Evolutionary conservation across 2,888 invertebrate species (phyloP), one percentile per base, ranked within the genome.

Genomic region (Hirtodrosophila duncani): DNA sequence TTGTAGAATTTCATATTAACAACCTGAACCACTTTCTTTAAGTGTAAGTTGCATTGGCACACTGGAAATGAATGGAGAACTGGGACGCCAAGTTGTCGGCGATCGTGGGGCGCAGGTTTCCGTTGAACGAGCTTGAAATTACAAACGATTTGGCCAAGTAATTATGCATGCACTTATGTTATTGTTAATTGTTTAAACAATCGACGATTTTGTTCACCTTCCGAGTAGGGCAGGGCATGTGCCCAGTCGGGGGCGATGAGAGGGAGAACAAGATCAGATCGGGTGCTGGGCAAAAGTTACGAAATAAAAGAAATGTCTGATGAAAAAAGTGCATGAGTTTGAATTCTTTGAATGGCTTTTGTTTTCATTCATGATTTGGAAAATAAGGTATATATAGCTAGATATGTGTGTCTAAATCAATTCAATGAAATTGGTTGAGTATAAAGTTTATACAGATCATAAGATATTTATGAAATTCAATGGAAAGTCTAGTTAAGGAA

Each of bases 151-250:
- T 43, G 34, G 48, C 20, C 10, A 27, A 33, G 56, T 56, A 56
- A 56, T 56, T 56, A 57, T 55, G 56, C 56, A 57, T 66, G 49
- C 77, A 72, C 55, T 77, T 69, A 72, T 72, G 72, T 77, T 72
- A 72, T 69, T 77, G 67, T 77, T 72, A 68, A 77, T 72, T 75
- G 72, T 72, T 72, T 72, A 72, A 72, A 77, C 77, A 72, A 72
- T 69, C 31, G 50, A 56, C 58, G n/a, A n/a, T n/a, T n/a, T n/a
- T n/a, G n/a, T n/a, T n/a, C n/a, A n/a, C n/a, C n/a, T n/a, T n/a
- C n/a, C n/a, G n/a, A n/a, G n/a, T n/a, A n/a, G n/a, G n/a, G n/a
- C n/a, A n/a, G n/a, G n/a, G n/a, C n/a, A n/a, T n/a, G n/a, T n/a
- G n/a, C n/a, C n/a, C n/a, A n/a, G n/a, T n/a, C n/a, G n/a, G n/a